phyloP scores from a whole-genome alignment of 2,113 vertebrate species.

The Empidonax traillii region DNA sequence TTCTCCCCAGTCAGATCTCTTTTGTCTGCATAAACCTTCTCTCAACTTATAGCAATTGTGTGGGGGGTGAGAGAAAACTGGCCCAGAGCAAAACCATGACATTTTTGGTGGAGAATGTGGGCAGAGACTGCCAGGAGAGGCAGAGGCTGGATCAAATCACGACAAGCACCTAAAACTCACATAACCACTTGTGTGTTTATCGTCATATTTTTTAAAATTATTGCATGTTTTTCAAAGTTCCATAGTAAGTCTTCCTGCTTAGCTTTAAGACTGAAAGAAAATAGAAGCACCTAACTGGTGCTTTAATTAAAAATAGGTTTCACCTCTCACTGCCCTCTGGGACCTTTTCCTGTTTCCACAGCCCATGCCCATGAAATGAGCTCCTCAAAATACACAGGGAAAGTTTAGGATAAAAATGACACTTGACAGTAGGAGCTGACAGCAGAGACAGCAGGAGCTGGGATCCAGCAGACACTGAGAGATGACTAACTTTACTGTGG shows the following conservation, averaged over 20 bases:
- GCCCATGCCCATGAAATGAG: rapidly evolving
- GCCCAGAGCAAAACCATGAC: too few species aligned
- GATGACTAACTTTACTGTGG: background rate
- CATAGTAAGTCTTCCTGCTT: background rate
- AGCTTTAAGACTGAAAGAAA: background rate
- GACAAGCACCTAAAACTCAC: background rate
- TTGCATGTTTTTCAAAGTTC: background rate
- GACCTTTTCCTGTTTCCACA: background rate
- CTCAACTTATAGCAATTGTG: too few species aligned
- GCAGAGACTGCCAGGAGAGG: too few species aligned
- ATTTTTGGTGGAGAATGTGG: too few species aligned
- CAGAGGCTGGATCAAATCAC: too few species aligned
- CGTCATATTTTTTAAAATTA: background rate
- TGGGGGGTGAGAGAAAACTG: too few species aligned
- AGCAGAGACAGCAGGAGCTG: background rate
- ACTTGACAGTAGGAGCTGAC: background rate
- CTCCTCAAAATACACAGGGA: background rate
- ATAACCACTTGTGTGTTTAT: background rate
- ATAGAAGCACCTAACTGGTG: background rate
- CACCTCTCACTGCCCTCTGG: background rate
- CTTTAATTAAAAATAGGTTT: background rate
- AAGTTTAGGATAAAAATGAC: background rate
- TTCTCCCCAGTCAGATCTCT: too few species aligned
- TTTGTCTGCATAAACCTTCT: too few species aligned
- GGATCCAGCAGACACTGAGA: background rate